These are phyloP conservation scores for Drosophila orosa DNA, from an alignment of 1,140 invertebrate genomes.

Conservation along the genomic window DNA sequence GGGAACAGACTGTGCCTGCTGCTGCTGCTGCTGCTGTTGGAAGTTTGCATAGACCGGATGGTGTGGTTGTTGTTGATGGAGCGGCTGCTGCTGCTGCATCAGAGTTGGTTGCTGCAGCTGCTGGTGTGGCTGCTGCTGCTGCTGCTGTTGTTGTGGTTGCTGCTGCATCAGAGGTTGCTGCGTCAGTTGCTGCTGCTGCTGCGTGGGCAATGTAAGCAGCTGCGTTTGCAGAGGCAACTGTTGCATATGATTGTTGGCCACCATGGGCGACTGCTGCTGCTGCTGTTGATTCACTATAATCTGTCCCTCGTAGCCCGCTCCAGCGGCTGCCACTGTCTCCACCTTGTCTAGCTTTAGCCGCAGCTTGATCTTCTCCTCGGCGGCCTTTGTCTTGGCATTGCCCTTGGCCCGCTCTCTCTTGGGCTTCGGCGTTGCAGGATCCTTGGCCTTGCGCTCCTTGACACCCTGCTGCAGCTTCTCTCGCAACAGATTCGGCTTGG, in stretches of 20 bases:
- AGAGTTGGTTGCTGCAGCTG: slow-evolving; percentile 20
- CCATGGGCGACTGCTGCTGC: slow-evolving; percentile 27
- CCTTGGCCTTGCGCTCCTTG: slow-evolving; percentile 80
- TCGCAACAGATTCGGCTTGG: slow-evolving; percentile 74
- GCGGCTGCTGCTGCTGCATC: slow-evolving; percentile 24
- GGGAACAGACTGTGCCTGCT: slow-evolving; percentile 58
- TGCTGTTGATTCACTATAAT: slow-evolving; percentile 48
- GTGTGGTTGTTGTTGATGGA: slow-evolving; percentile 45
- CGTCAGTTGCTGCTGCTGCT: slow-evolving; percentile 44
- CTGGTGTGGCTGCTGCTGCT: slow-evolving; percentile 57
- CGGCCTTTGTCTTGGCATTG: slow-evolving; percentile 81
- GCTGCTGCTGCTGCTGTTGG: slow-evolving; percentile 50
- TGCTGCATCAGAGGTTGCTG: slow-evolving; percentile 68
- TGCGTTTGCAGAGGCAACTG: slow-evolving; percentile 57
- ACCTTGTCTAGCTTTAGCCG: slow-evolving; percentile 92
- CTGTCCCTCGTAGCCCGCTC: slow-evolving; percentile 40
- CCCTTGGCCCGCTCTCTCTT: slow-evolving; percentile 81
- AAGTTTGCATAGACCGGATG: slow-evolving; percentile 55
- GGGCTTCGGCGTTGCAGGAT: slow-evolving; percentile 60
- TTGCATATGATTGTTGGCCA: slow-evolving; percentile 29
- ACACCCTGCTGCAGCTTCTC: slow-evolving; percentile 79
- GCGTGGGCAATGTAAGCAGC: slow-evolving; percentile 39
- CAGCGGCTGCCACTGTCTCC: slow-evolving; percentile 89
- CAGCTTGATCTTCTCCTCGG: slow-evolving; percentile 91
- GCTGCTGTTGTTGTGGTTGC: slow-evolving; percentile 48